Conservation (phyloP, 2,797 vertebrate species). For the Silurus lanzhouensis region DNA sequence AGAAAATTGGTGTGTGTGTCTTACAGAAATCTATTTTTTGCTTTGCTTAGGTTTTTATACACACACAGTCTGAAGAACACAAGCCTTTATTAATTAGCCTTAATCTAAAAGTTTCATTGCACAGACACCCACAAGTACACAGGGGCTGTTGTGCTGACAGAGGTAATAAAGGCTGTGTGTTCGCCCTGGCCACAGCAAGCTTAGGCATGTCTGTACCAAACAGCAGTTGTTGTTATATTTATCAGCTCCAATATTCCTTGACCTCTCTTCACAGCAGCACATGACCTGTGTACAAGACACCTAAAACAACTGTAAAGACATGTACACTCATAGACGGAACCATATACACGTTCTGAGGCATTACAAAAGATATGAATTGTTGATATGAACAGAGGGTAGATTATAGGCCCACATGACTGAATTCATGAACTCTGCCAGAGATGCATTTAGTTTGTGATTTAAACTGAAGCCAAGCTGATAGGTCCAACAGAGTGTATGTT, state of each 20-base stretch:
- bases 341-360: no score
- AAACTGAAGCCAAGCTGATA: no score
- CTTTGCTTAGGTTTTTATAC: constrained; percentile 1
- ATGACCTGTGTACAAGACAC: constrained; percentile 41
- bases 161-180: constrained; percentile 3
- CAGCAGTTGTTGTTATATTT: constrained; percentile 41
- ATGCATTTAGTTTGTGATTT: no score
- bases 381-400: no score
- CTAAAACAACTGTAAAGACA: constrained; percentile 28
- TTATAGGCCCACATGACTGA: no score
- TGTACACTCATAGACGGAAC: neutral
- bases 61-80: neutral
- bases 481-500: no score
- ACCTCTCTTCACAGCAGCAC: constrained; percentile 36
- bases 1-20: constrained; percentile 2
- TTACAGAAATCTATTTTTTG: constrained; percentile 20
- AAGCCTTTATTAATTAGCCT: constrained; percentile 18
- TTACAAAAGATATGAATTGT: no score
- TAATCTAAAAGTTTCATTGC: constrained; percentile 17
- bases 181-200: neutral
- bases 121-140: neutral
- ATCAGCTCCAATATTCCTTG: constrained; percentile 34
- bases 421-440: no score
- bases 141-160: neutral
- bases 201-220: constrained; percentile 10